Evolutionary conservation across 1,140 invertebrate species (phyloP), one percentile per base, ranked within the genome.

Genomic region (Scaptodrosophila lebanonensis): DNA sequence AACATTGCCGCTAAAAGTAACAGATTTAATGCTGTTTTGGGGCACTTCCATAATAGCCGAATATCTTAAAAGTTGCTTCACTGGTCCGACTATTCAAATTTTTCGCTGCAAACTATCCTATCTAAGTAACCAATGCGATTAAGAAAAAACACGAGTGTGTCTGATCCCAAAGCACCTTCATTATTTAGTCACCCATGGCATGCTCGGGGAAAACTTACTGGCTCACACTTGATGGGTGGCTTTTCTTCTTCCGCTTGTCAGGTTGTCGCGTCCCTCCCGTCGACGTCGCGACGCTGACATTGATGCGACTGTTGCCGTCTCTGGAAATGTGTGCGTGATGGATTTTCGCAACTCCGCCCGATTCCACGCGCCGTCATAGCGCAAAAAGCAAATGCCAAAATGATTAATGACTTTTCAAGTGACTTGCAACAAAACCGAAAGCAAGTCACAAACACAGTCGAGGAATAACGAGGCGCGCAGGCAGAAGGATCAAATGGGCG

Each of bases 371-470:
- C 18, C 53, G 38, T 42, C 66, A 65, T 43, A 39, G 49, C 17
- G 59, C 43, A 52, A 59, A 64, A 36, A 66, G 61, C 66, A 57
- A 61, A 60, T 38, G 56, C 52, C 69, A 58, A 82, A 82, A 84
- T 84, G 82, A 84, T 84, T 77, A 84, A 84, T 79, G 82, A 84
- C 64, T 73, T 72, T 84, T 76, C 67, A 69, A 84, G 82, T 84
- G 82, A 84, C 82, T 84, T 65, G 71, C 82, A 61, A 67, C 67
- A 63, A 71, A 71, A 71, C 60, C 49, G n/a, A n/a, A n/a, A n/a
- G n/a, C n/a, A 65, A 66, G 62, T 66, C 62, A 65, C 61, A n/a
- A n/a, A n/a, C n/a, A n/a, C 43, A 65, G 61, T 57, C 56, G 35
- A 25, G 8, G 22, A 68, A 70, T 61, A 61, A 69, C 65, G 65